Evolutionary conservation across 30 jellyfish, hydroid and myxozoan genomes (phyloP).

Genomic region (Chrysaora quinquecirrha): DNA sequence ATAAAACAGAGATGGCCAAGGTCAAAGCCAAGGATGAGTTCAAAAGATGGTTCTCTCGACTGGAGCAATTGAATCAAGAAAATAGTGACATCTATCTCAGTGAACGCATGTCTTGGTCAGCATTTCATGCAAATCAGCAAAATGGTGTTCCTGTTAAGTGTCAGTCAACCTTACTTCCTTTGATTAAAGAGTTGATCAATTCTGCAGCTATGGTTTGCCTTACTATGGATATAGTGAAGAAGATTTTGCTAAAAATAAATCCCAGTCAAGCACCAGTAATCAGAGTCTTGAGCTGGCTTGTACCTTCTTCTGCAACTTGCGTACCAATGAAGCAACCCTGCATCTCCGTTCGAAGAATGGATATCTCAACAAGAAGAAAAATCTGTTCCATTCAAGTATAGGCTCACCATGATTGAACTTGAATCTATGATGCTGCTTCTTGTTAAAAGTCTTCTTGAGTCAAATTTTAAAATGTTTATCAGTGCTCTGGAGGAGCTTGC

Average conservation of each 20-base stretch:
- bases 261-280: conserved; percentile 35
- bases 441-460: conserved; percentile 10
- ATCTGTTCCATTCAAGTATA: not conserved
- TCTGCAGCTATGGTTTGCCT: conserved; percentile 19
- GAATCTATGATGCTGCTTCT: not conserved
- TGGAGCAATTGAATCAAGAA: too few relatives aligned
- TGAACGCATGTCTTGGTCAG: too few relatives aligned
- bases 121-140: too few relatives aligned
- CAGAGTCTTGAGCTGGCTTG: not conserved
- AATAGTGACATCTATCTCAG: too few relatives aligned
- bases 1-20: too few relatives aligned
- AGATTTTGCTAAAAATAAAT: too few relatives aligned
- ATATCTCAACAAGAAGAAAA: not conserved
- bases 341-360: conserved; percentile 10
- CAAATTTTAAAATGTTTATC: not conserved
- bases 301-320: not conserved
- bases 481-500: not conserved
- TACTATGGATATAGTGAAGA: conserved; percentile 5
- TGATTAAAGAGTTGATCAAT: too few relatives aligned
- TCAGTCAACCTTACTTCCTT: too few relatives aligned
- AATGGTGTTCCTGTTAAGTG: too few relatives aligned
- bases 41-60: too few relatives aligned
- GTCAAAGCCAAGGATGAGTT: too few relatives aligned
- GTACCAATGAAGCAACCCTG: not conserved
- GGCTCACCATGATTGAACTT: conserved; percentile 7